Base-by-base conservation (phyloP, 2,113 vertebrate genomes). In the Pholis gunnellus region DNA sequence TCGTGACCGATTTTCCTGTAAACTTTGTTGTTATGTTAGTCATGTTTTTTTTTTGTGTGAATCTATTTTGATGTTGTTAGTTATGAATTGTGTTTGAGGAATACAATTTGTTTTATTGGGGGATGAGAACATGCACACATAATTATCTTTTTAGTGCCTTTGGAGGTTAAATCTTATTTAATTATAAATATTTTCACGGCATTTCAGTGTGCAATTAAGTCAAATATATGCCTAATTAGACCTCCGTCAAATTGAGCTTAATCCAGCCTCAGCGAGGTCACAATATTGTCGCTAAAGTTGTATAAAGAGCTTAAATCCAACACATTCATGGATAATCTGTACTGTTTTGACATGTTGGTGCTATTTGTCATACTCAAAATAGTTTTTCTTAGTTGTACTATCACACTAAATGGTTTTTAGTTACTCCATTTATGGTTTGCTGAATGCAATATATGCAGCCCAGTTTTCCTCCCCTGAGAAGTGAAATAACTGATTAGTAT, bases 401-500 rank as follows among this genome's bases (percentile, higher is more conserved):
- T 52, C 17, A 61, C 8, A 52, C 56, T 50, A 13, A 36, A 54
- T 67, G 29, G 22, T 18, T 31, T 34, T 14, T 8, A 54, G 6
- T n/a, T 54, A 36, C 15, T 27, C 8, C 7, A 56, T 9, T 27
- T n/a, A 50, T 14, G 11, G 13, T 44, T 44, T 15, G 42, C 57
- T 54, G 6, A 40, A 25, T 46, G 25, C 15, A 48, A 17, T 29
- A 38, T 44, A 67, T 74, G 38, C 15, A 34, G 38, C 36, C 40
- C 29, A 6, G 9, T 40, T 71, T 54, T 50, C 4, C 22, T 79
- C 7, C 13, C 15, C 50, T 36, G 20, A 9, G 46, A 67, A 46
- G 27, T 48, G 38, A 80, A 80, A 31, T 38, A 38, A 50, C 20
- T 80, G n/a, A 52, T 29, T 25, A 20, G 69, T 20, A 40, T 48